Evolutionary conservation across 2,797 vertebrate genomes (phyloP).

Genomic region (Malurus splendens): DNA sequence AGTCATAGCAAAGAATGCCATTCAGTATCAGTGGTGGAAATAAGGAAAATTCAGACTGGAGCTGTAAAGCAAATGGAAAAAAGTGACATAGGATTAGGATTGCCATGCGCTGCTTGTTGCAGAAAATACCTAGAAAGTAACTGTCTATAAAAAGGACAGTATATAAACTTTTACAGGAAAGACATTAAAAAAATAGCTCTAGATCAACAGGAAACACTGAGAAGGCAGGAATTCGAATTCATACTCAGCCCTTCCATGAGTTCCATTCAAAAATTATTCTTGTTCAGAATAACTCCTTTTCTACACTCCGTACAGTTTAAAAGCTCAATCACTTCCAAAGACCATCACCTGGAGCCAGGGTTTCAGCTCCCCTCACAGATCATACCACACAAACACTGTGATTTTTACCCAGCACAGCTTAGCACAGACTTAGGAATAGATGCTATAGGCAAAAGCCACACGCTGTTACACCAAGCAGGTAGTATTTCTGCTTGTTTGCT

Average conservation of each 20-base stretch:
- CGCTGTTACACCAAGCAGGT: neutral
- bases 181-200: neutral
- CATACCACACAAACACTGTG: neutral
- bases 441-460: neutral
- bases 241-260: neutral
- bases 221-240: neutral
- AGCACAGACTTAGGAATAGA: neutral
- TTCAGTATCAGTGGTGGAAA: constrained; percentile 1
- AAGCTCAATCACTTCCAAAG: neutral
- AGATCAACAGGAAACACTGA: neutral
- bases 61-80: constrained; percentile 3
- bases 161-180: neutral
- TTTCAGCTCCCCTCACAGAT: neutral
- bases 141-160: neutral
- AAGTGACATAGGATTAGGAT: neutral
- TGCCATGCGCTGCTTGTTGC: neutral
- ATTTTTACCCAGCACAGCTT: neutral
- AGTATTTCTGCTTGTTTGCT: neutral
- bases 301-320: neutral
- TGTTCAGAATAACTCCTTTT: neutral
- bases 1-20: neutral
- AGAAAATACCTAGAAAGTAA: neutral
- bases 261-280: neutral
- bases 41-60: neutral
- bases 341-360: neutral